Evolutionary conservation across 2,113 vertebrate species (phyloP).

Genomic region (Tragelaphus scriptus): DNA sequence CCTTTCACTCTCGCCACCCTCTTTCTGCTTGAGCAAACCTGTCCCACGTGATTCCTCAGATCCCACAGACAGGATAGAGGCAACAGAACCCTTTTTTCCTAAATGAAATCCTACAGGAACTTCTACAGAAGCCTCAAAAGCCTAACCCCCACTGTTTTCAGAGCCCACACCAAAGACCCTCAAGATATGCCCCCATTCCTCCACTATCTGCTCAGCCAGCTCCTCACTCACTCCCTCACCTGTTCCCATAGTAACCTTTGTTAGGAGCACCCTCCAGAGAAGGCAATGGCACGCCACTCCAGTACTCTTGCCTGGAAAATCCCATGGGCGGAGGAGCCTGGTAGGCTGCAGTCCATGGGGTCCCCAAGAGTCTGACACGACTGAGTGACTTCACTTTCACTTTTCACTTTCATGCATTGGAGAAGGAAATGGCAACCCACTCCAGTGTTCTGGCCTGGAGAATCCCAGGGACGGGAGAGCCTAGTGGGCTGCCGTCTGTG

Average conservation of each 20-base stretch:
- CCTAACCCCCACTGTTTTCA: not conserved
- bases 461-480: too few species aligned
- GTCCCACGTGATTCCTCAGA: not conserved
- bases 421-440: too few species aligned
- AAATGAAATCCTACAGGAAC: not conserved
- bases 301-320: too few species aligned
- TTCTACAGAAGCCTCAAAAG: not conserved
- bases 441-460: too few species aligned
- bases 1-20: not conserved
- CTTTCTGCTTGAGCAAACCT: not conserved
- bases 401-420: too few species aligned
- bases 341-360: too few species aligned
- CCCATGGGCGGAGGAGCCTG: too few species aligned
- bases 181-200: too few species aligned
- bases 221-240: not conserved
- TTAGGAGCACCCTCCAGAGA: not conserved
- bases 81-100: not conserved
- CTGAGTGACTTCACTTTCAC: too few species aligned
- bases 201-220: not conserved
- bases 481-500: too few species aligned
- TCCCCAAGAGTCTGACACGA: too few species aligned
- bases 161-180: not conserved
- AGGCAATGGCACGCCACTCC: too few species aligned
- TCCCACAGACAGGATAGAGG: not conserved
- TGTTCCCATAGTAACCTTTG: not conserved